Evolutionary conservation across 1,140 invertebrate genomes (phyloP).

Genomic region (Hirudo medicinalis): DNA sequence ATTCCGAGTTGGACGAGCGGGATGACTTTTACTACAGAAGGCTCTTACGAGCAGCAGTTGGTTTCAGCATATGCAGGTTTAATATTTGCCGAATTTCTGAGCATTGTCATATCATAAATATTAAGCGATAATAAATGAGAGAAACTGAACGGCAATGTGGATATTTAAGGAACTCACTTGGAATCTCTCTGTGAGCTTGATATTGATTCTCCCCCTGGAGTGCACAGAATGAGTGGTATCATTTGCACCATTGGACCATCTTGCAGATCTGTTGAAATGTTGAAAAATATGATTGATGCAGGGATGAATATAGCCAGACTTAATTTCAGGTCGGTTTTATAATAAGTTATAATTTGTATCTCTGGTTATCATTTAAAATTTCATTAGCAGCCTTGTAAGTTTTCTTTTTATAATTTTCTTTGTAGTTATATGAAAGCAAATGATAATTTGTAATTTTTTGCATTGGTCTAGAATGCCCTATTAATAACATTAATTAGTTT

Average conservation of each 20-base stretch:
- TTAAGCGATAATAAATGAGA: background rate
- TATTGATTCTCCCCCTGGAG: conserved; percentile 57
- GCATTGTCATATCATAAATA: background rate
- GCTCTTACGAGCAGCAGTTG: conserved; percentile 32
- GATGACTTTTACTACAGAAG: conserved; percentile 21
- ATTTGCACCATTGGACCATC: conserved; percentile 93
- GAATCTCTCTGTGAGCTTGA: conserved; percentile 87
- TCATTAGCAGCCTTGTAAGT: too few relatives aligned
- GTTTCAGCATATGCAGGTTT: conserved; percentile 34
- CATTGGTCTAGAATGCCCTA: too few relatives aligned
- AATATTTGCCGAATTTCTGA: background rate
- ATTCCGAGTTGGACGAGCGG: conserved; percentile 22
- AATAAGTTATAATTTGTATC: too few relatives aligned
- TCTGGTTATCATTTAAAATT: too few relatives aligned
- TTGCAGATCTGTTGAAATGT: conserved; percentile 62
- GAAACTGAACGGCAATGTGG: background rate
- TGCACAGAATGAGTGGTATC: conserved; percentile 71
- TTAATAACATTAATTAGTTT: too few relatives aligned
- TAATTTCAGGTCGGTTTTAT: conserved; percentile 55
- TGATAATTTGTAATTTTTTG: too few relatives aligned
- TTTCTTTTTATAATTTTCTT: too few relatives aligned
- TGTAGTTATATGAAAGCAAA: too few relatives aligned
- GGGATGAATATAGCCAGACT: conserved; percentile 96
- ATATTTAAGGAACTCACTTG: conserved; percentile 48
- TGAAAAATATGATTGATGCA: conserved; percentile 90